phyloP scores from a whole-genome alignment of 2,888 invertebrate species.

The Halictus quadricinctus region DNA sequence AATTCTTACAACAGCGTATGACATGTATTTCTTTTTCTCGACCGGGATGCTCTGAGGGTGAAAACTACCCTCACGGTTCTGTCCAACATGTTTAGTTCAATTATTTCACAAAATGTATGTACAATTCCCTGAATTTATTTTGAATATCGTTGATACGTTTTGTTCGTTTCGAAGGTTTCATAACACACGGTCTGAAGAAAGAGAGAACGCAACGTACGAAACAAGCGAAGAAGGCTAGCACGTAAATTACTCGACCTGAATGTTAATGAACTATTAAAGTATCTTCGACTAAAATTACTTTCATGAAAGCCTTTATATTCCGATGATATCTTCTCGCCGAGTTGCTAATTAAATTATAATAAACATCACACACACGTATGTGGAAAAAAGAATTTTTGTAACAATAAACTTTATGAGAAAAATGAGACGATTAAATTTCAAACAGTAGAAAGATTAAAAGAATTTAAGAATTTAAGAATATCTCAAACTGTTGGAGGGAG shows the following conservation, averaged over 20 bases:
- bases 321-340: background rate
- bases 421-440: background rate
- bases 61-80: background rate
- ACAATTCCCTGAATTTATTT: background rate
- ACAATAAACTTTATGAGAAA: too few species aligned
- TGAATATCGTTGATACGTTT: background rate
- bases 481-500: too few species aligned
- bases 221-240: background rate
- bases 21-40: background rate
- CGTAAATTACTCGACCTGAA: slow-evolving; percentile 1
- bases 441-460: too few species aligned
- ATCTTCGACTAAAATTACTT: background rate
- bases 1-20: background rate
- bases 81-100: background rate
- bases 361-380: background rate
- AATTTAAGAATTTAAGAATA: too few species aligned
- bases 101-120: background rate
- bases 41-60: background rate
- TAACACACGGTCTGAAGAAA: background rate
- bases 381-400: too few species aligned
- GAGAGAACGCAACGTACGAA: background rate
- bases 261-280: background rate
- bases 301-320: background rate
- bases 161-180: background rate
- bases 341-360: background rate